These are phyloP conservation scores for Pseudolaguvia tuberculata DNA, from an alignment of 2,113 vertebrate species.

Conservation along the genomic window DNA sequence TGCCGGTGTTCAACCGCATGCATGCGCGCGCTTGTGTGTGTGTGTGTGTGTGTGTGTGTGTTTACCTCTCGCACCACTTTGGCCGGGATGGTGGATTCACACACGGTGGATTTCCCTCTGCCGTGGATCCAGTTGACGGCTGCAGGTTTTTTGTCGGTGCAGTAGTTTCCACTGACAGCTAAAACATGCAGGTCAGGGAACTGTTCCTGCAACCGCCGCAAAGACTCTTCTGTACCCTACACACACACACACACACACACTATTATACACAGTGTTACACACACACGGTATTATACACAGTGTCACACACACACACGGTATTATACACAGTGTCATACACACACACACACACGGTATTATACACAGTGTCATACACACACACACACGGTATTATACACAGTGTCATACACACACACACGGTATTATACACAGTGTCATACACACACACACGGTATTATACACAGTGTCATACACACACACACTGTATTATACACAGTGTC, in stretches of 20 bases:
- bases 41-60: too few species aligned
- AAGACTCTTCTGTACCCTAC: constrained; percentile 91
- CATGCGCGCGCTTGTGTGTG: too few species aligned
- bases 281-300: too few species aligned
- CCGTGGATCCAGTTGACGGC: constrained; percentile 98
- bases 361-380: background rate
- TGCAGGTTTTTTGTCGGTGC: constrained; percentile 95
- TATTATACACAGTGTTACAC: background rate
- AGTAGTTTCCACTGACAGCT: constrained; percentile 92
- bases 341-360: background rate
- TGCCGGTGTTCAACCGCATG: too few species aligned
- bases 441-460: constrained; percentile 5
- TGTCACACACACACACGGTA: too few species aligned
- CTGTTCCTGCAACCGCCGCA: constrained; percentile 77
- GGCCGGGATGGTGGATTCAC: constrained; percentile 87
- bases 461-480: background rate
- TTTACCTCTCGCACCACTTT: constrained; percentile 87
- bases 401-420: background rate
- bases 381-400: too few species aligned
- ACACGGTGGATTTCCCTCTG: constrained; percentile 91
- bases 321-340: too few species aligned
- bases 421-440: too few species aligned
- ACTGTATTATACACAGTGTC: too few species aligned
- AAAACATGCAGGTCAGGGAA: constrained; percentile 85
- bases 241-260: background rate